A percentile compares a stretch with the other conserved stretches of the same genome.
These are phyloP conservation scores for Metalampra italica DNA, from an alignment of 2,888 invertebrate genomes.

Conservation along the genomic window DNA sequence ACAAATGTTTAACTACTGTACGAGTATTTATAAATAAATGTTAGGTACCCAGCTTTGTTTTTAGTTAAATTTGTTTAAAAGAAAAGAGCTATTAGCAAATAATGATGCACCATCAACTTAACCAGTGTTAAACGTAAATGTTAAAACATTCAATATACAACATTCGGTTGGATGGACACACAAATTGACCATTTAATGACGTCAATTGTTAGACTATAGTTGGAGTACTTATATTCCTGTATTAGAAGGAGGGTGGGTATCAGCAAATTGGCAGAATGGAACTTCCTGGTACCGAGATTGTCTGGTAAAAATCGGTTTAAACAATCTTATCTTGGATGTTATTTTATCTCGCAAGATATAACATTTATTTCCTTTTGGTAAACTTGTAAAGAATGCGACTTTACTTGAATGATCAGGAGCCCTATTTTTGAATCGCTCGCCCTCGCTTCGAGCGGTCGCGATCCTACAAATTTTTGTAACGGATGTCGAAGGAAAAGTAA, in stretches of 20 bases:
- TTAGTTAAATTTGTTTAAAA: neutral
- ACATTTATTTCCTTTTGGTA: too few relatives aligned
- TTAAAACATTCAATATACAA: neutral
- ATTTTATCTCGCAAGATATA: neutral
- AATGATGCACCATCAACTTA: neutral
- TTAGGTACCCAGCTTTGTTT: neutral
- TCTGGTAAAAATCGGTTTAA: neutral
- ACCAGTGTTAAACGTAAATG: neutral
- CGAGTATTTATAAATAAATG: neutral
- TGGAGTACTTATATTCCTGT: conserved; percentile 47
- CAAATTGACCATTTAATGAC: conserved; percentile 25
- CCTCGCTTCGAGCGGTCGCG: too few relatives aligned
- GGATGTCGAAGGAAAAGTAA: too few relatives aligned
- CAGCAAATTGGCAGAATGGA: conserved; percentile 61
- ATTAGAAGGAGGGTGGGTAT: conserved; percentile 42
- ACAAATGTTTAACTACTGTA: neutral
- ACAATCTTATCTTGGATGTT: neutral
- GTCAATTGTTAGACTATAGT: conserved; percentile 6
- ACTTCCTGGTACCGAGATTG: conserved; percentile 42
- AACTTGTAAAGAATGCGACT: too few relatives aligned
- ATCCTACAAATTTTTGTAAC: too few relatives aligned
- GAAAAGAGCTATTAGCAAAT: neutral
- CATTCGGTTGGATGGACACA: neutral
- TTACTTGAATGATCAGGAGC: too few relatives aligned
- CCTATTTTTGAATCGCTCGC: too few relatives aligned